Percentiles rank a stretch among this genome's conserved stretches.
These are phyloP conservation scores for Lydus trimaculatus DNA, from an alignment of 2,888 invertebrate species.

Conservation along the genomic window DNA sequence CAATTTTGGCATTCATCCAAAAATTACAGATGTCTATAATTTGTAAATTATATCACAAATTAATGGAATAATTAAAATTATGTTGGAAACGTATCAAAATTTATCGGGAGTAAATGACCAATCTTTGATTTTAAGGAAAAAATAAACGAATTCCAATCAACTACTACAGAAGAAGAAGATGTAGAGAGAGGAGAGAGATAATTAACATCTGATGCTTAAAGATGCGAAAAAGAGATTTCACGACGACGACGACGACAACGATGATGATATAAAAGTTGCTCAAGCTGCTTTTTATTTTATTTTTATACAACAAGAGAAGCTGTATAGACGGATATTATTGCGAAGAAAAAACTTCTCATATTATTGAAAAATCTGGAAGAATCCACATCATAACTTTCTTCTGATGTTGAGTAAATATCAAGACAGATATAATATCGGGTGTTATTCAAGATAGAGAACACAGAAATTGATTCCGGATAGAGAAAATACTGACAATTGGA, in stretches of 20 bases:
- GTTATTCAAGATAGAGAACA: conserved; percentile 36
- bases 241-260: neutral
- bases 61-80: neutral
- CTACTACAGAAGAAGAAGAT: neutral
- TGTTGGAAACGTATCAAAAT: neutral
- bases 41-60: neutral
- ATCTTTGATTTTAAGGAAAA: too few species aligned
- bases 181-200: neutral
- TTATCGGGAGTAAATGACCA: too few species aligned
- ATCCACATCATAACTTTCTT: conserved; percentile 41
- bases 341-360: neutral
- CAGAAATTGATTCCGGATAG: conserved; percentile 45
- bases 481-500: conserved; percentile 50
- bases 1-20: neutral
- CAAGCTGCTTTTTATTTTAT: neutral
- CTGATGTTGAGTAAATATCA: conserved; percentile 35
- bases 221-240: too few species aligned
- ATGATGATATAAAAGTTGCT: neutral
- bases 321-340: neutral
- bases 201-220: neutral
- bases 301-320: neutral
- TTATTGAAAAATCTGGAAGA: conserved; percentile 28
- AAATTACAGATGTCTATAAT: neutral
- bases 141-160: neutral
- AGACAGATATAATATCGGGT: conserved; percentile 33